Conservation (phyloP, 2,888 invertebrate species). For the Operophtera brumata region DNA sequence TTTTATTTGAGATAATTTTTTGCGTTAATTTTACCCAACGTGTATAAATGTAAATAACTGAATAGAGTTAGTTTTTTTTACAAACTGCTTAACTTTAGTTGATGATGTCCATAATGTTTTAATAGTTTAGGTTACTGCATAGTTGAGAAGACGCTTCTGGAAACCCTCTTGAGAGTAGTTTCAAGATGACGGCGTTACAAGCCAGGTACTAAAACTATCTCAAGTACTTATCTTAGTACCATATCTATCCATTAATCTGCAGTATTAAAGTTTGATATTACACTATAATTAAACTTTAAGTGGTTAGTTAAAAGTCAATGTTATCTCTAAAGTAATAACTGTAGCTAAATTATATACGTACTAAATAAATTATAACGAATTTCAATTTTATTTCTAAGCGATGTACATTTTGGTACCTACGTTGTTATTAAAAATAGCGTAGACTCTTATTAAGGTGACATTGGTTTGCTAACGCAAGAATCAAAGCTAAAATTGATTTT, state of each 20-base stretch:
- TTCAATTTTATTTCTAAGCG: conserved; percentile 55
- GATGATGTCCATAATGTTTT: conserved; percentile 16
- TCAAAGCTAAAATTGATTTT: conserved; percentile 54
- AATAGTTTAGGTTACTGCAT: conserved; percentile 7
- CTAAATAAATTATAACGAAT: conserved; percentile 52
- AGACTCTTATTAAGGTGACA: conserved; percentile 47
- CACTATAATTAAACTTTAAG: conserved; percentile 4
- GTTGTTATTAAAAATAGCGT: conserved; percentile 46
- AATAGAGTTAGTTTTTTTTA: conserved; percentile 64
- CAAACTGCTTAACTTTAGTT: conserved; percentile 48
- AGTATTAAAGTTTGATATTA: conserved; percentile 16
- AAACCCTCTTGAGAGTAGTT: conserved; percentile 5
- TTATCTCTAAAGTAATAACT: conserved; percentile 21
- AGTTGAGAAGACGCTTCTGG: background rate
- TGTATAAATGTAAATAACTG: conserved; percentile 68
- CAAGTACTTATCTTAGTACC: conserved; percentile 7
- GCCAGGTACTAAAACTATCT: conserved; percentile 16
- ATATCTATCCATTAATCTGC: conserved; percentile 9
- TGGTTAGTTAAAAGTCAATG: conserved; percentile 19
- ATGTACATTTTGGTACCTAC: conserved; percentile 53
- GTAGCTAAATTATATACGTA: conserved; percentile 45
- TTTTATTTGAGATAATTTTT: conserved; percentile 24
- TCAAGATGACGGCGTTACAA: conserved; percentile 1
- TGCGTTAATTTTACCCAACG: conserved; percentile 15
- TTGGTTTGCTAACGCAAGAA: conserved; percentile 47